Percentiles rank a stretch among this genome's conserved stretches.
Conservation (phyloP, 2,888 invertebrate species). For the Rhamphomyia laevipes region DNA sequence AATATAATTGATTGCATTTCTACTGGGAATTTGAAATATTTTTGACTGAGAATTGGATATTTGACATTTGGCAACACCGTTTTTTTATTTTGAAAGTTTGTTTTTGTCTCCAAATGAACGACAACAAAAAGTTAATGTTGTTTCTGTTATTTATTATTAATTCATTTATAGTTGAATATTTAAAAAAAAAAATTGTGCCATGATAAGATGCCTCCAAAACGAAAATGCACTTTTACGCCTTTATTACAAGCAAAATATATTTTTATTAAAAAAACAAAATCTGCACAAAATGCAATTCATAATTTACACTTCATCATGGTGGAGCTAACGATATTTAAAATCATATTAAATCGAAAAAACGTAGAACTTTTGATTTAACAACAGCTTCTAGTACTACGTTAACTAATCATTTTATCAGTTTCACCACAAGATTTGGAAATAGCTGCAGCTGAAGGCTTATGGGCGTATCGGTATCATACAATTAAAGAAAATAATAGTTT, state of each 20-base stretch:
- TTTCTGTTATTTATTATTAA: too few species aligned
- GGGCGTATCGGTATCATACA: constrained; percentile 12
- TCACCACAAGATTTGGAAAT: constrained; percentile 14
- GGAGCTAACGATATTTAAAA: constrained; percentile 15
- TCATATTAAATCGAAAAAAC: constrained; percentile 17
- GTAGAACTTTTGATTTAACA: constrained; percentile 11
- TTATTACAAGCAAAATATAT: constrained; percentile 16
- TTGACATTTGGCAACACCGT: too few species aligned
- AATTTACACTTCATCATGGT: constrained; percentile 12
- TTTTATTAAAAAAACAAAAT: constrained; percentile 16
- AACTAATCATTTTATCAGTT: constrained; percentile 4
- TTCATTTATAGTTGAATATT: too few species aligned
- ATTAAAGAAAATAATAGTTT: constrained; percentile 14
- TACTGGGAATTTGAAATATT: too few species aligned
- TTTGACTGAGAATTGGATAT: too few species aligned
- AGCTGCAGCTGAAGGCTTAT: constrained; percentile 10
- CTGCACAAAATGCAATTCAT: constrained; percentile 12
- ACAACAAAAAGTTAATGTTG: too few species aligned
- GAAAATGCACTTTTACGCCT: constrained; percentile 15
- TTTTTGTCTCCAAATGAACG: too few species aligned
- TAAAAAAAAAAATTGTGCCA: too few species aligned
- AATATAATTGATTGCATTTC: too few species aligned
- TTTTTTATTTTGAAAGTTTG: too few species aligned
- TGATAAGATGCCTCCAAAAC: constrained; percentile 6
- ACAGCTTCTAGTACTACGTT: constrained; percentile 13